phyloP scores from a whole-genome alignment of 2,113 vertebrate species.

The Burhinus oedicnemus region DNA sequence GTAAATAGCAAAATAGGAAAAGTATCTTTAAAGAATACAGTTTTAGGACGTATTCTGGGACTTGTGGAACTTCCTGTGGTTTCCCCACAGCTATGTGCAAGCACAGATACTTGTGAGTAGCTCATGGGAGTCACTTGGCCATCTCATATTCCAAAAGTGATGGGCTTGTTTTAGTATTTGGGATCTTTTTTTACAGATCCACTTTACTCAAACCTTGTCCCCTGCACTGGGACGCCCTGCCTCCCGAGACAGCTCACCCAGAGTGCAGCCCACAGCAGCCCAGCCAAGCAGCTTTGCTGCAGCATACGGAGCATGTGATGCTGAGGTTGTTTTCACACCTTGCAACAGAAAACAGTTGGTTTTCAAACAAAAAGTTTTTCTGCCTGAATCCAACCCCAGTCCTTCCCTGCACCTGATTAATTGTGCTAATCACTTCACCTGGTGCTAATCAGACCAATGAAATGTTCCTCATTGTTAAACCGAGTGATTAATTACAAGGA shows the following conservation, averaged over 20 bases:
- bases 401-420: slow-evolving; percentile 2
- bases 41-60: neutral
- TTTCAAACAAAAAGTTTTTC: neutral
- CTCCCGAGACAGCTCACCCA: too few relatives aligned
- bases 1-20: neutral
- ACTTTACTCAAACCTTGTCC: neutral
- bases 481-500: slow-evolving; percentile 48
- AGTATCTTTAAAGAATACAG: neutral
- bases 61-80: neutral
- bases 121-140: neutral
- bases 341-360: neutral
- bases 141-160: neutral
- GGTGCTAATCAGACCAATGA: slow-evolving; percentile 50
- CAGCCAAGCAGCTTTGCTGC: accelerated
- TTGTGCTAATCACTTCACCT: slow-evolving; percentile 49
- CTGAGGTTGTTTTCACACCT: neutral
- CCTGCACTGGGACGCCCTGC: neutral
- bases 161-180: neutral
- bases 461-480: slow-evolving; percentile 43
- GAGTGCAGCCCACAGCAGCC: accelerated
- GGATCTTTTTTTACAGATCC: neutral
- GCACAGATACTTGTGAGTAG: accelerated
- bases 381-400: neutral
- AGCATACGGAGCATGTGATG: accelerated
- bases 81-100: accelerated